Percentiles rank a stretch among this genome's conserved stretches.
phyloP scores from a whole-genome alignment of 2,797 vertebrate species.

The Gallinago stenura region DNA sequence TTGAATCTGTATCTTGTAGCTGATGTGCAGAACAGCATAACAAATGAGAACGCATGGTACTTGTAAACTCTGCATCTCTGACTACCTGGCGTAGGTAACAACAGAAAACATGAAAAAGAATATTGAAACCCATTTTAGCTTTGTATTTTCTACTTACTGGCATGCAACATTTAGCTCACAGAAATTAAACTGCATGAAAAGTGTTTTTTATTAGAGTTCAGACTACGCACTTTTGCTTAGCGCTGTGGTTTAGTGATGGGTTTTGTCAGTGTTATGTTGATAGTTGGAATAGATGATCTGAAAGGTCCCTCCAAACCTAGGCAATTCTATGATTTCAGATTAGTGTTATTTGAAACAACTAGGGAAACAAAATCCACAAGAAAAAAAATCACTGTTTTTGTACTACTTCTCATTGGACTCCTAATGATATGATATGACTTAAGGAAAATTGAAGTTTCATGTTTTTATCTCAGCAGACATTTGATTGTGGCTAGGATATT shows the following conservation, averaged over 20 bases:
- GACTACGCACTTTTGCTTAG: background rate
- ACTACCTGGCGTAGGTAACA: background rate
- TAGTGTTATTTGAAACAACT: background rate
- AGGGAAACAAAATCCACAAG: background rate
- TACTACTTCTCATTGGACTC: background rate
- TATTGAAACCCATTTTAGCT: background rate
- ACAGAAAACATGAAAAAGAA: background rate
- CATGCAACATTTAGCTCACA: background rate
- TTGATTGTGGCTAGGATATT: background rate
- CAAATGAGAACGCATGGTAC: background rate
- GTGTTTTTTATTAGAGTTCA: background rate
- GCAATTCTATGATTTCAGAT: no score
- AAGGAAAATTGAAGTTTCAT: background rate
- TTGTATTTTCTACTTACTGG: conserved; percentile 22
- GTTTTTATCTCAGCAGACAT: background rate
- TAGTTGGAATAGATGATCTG: no score
- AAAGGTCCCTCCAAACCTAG: no score
- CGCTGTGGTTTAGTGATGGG: no score
- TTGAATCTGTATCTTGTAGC: background rate
- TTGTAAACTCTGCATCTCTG: background rate
- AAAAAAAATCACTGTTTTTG: background rate
- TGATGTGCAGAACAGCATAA: background rate
- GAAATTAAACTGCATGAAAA: background rate
- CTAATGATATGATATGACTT: background rate
- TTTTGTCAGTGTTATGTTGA: no score